Base-by-base conservation (phyloP, 2,888 invertebrate genomes). In the Ectropis crepuscularia region DNA sequence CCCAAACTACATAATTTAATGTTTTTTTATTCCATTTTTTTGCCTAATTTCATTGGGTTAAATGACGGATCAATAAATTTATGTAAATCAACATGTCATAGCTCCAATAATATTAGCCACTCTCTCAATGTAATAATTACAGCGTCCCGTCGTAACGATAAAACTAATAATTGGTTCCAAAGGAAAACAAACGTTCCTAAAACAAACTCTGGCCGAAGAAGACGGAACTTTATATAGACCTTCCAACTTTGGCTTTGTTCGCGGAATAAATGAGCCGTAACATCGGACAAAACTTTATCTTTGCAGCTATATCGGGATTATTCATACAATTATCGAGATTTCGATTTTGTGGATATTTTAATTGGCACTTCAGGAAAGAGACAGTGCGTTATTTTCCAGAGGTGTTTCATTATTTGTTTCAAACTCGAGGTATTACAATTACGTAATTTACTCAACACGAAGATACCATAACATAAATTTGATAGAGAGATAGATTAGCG, bases 121-220 rank as follows among this genome's bases (percentile, higher is more conserved):
- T 28, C 16, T 28, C 38, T 12, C 45, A 45, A 38, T 38, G 47
- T 6, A n/a, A 11, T 6, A 38, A 53, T 43, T 36, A 45, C 39
- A 6, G 39, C 41, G 7, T 38, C 37, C 45, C 16, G 43, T 28
- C 45, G 38, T 45, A 41, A 49, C 41, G 48, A 12, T 42, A 36
- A 43, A 49, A 16, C 63, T 57, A 68, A 63, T 57, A 68, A 62
- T 61, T 62, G 57, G 53, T 48, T 60, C n/a, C 42, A 16, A 51
- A 72, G 58, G 37, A 61, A 38, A 61, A 59, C 65, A 71, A 69
- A 73, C 67, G 63, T 66, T 57, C 65, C 63, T 53, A 61, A 66
- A 60, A 67, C 66, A 66, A 74, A 75, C 62, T 74, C 72, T 58
- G 50, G 51, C 61, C 65, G 73, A 72, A 68, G 72, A 71, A 71